Percentiles rank a stretch among this genome's conserved stretches.
Evolutionary conservation across 2,888 invertebrate species (phyloP).

Genomic region (Tetanocera ferruginea): DNA sequence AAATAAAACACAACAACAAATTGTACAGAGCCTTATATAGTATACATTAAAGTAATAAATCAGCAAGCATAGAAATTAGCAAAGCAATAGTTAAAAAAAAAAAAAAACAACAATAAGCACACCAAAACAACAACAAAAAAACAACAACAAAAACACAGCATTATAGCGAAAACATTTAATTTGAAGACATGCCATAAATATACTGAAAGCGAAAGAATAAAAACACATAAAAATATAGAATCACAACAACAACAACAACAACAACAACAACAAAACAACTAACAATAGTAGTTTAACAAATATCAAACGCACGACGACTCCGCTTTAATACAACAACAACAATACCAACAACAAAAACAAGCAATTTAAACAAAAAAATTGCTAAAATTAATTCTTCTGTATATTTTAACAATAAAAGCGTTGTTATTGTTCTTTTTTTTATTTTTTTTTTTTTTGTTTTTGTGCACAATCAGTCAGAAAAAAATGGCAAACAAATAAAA

Average conservation of each 20-base stretch:
- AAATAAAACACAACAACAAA: not conserved
- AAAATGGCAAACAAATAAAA: not conserved
- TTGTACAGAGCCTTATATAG: conserved; percentile 18
- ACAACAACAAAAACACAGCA: not conserved
- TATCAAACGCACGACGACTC: not conserved
- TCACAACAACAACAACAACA: not conserved
- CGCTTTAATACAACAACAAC: not conserved
- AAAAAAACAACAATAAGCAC: not conserved
- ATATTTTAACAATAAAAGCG: conserved; percentile 25
- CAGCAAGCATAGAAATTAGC: conserved; percentile 13
- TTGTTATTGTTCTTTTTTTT: not conserved
- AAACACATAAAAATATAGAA: not conserved
- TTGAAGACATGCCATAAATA: not conserved
- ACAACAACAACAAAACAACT: not conserved
- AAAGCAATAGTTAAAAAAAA: conserved; percentile 5
- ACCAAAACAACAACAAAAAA: not conserved
- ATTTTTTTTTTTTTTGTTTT: not conserved
- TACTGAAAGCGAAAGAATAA: conserved; percentile 1
- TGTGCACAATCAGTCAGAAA: not conserved
- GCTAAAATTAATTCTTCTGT: conserved; percentile 9
- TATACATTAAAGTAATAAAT: not conserved
- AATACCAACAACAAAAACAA: not conserved
- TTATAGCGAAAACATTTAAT: not conserved
- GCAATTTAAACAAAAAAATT: not conserved
- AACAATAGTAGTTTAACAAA: not conserved